These are phyloP conservation scores for Heteractis magnifica DNA, from an alignment of 92 coral and sea anemone species.

Conservation along the genomic window DNA sequence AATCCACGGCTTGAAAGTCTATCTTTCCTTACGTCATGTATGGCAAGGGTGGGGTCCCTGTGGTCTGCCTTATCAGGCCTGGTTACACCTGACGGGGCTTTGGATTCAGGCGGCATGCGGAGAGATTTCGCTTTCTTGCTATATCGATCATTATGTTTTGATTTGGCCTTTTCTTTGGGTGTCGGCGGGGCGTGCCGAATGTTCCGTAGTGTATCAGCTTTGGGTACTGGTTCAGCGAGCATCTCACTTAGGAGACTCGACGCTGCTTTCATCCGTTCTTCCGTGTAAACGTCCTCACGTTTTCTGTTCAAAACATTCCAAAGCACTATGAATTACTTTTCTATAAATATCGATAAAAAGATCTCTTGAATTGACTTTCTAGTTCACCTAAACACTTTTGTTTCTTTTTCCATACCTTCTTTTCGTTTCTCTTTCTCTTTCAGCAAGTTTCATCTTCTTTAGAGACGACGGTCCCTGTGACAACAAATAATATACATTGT, in stretches of 20 bases:
- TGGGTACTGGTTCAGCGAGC: constrained; percentile 71
- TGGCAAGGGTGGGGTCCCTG: not conserved
- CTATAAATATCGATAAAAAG: not conserved
- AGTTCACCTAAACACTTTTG: not conserved
- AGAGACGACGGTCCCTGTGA: constrained; percentile 47
- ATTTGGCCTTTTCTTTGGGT: constrained; percentile 18
- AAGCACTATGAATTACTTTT: not conserved
- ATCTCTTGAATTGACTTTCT: not conserved
- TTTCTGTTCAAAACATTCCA: constrained; percentile 33
- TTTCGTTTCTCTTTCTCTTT: constrained; percentile 59
- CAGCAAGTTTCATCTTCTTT: constrained; percentile 59
- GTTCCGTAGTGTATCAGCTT: constrained; percentile 38
- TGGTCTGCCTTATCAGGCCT: not conserved
- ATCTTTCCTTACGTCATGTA: not conserved
- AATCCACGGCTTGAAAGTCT: not conserved
- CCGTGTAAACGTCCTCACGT: constrained; percentile 45
- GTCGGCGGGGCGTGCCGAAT: constrained; percentile 30
- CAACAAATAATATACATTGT: not conserved
- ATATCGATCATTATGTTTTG: constrained; percentile 36
- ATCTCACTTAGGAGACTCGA: constrained; percentile 61
- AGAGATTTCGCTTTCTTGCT: not conserved
- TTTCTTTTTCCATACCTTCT: constrained; percentile 42
- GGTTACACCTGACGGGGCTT: not conserved
- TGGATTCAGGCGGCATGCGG: not conserved
- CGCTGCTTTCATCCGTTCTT: constrained; percentile 57